These are phyloP conservation scores for Trachymyrmex septentrionalis DNA, from an alignment of 1,140 invertebrate species.

Conservation along the genomic window DNA sequence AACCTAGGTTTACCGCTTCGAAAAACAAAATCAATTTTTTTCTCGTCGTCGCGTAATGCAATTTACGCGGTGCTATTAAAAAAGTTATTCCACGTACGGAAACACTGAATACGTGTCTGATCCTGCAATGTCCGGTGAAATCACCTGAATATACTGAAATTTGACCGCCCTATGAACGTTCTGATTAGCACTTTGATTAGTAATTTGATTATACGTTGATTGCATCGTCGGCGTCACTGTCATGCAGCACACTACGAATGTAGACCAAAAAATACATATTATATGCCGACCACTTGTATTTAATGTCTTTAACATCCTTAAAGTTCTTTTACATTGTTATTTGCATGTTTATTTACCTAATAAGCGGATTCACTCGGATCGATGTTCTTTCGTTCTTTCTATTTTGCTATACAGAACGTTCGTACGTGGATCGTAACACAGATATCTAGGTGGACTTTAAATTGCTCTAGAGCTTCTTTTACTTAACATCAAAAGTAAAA, in stretches of 20 bases:
- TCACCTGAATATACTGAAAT: constrained; percentile 63
- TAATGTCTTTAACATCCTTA: constrained; percentile 1
- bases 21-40: constrained; percentile 52
- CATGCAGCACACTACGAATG: neutral
- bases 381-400: neutral
- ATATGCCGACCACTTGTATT: neutral
- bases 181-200: constrained; percentile 73
- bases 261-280: constrained; percentile 17
- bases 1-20: neutral
- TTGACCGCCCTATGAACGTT: constrained; percentile 22
- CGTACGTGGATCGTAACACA: neutral
- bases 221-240: constrained; percentile 34
- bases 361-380: neutral
- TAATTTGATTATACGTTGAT: constrained; percentile 70
- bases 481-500: neutral
- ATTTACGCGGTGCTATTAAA: constrained; percentile 44
- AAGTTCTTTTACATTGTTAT: constrained; percentile 46
- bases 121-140: constrained; percentile 40
- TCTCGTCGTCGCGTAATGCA: constrained; percentile 30
- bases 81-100: constrained; percentile 37
- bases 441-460: constrained; percentile 27
- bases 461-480: too few species aligned
- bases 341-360: neutral
- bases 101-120: constrained; percentile 59
- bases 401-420: neutral